Evolutionary conservation across 37 sponge, comb jelly and placozoan genomes (phyloP).

Genomic region (Halichondria panicea): DNA sequence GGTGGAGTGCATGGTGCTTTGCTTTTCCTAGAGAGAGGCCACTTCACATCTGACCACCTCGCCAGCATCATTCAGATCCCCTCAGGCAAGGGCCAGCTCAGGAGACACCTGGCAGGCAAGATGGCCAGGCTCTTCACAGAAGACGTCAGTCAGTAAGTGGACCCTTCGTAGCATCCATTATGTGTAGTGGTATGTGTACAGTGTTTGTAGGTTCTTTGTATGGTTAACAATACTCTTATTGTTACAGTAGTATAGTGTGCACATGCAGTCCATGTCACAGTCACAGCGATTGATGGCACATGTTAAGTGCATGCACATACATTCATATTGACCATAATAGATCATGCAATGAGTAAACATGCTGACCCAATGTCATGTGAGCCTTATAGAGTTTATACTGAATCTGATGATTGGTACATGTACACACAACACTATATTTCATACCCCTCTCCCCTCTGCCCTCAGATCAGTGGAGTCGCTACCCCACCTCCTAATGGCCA

Average conservation of each 20-base stretch:
- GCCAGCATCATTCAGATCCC: constrained; percentile 70
- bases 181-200: too few species aligned
- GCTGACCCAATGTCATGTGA: too few species aligned
- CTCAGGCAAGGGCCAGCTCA: constrained; percentile 29
- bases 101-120: constrained; percentile 63
- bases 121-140: constrained; percentile 53
- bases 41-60: constrained; percentile 68
- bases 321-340: too few species aligned
- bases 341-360: too few species aligned
- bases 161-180: too few species aligned
- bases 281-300: not conserved
- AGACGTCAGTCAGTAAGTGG: constrained; percentile 13
- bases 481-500: not conserved
- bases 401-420: too few species aligned
- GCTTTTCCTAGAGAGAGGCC: constrained; percentile 72
- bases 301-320: too few species aligned
- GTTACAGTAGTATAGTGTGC: not conserved
- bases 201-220: too few species aligned
- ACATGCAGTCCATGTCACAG: not conserved
- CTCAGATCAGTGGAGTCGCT: not conserved
- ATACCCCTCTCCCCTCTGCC: not conserved
- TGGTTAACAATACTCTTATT: too few species aligned
- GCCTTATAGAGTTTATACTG: too few species aligned
- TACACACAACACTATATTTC: not conserved
- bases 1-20: constrained; percentile 83